phyloP scores from a whole-genome alignment of 2,113 vertebrate species.

The Salminus brasiliensis region DNA sequence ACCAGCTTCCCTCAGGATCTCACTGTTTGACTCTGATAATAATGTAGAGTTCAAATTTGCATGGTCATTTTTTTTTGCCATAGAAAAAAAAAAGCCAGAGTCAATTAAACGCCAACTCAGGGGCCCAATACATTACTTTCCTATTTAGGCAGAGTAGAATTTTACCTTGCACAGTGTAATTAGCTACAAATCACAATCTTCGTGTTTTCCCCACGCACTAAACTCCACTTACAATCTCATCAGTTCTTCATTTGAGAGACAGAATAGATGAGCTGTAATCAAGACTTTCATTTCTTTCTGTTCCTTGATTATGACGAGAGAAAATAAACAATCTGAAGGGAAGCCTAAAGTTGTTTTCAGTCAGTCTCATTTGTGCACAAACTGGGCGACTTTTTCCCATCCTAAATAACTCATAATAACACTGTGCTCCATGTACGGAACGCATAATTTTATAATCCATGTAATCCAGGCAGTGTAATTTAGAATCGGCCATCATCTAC shows the following conservation, averaged over 20 bases:
- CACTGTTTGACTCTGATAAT: conserved; percentile 9
- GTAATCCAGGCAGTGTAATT: not conserved
- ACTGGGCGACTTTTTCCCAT: not conserved
- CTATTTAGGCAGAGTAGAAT: conserved; percentile 1
- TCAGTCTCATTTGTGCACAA: not conserved
- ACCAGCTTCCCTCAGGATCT: conserved; percentile 1
- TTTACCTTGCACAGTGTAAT: conserved; percentile 33
- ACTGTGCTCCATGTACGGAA: not conserved
- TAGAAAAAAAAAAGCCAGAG: conserved; percentile 24
- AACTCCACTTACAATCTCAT: conserved; percentile 45
- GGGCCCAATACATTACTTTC: conserved; percentile 37
- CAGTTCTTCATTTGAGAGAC: conserved; percentile 32
- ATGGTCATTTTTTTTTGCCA: conserved; percentile 5
- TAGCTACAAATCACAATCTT: conserved; percentile 45
- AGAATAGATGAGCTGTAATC: conserved; percentile 34
- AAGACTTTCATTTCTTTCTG: conserved; percentile 24
- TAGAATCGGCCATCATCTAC: not conserved
- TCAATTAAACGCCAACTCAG: conserved; percentile 29
- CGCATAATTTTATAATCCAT: not conserved
- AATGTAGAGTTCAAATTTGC: conserved; percentile 32
- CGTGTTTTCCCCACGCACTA: conserved; percentile 18
- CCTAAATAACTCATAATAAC: not conserved
- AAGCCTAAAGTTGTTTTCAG: not conserved
- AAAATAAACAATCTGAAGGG: conserved; percentile 13
- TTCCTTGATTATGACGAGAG: conserved; percentile 28